These are phyloP conservation scores for Agriopis leucophaearia DNA, from an alignment of 2,888 invertebrate genomes.

Conservation along the genomic window DNA sequence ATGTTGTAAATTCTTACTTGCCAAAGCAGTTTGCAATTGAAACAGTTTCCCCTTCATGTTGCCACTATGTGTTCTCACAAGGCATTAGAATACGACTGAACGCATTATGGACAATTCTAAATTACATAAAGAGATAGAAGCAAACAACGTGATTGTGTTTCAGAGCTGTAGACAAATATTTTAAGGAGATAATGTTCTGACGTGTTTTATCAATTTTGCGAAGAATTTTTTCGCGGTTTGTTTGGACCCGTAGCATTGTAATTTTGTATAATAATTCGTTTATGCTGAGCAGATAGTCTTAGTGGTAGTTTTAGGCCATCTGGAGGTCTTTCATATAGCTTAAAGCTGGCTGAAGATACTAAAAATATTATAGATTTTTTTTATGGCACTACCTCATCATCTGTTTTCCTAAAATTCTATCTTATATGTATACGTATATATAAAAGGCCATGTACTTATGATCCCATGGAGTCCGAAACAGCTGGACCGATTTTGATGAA, in stretches of 20 bases:
- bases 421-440: too few relatives aligned
- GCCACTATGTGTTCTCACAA: constrained; percentile 6
- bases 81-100: constrained; percentile 22
- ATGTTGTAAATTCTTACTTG: constrained; percentile 43
- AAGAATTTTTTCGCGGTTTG: background rate
- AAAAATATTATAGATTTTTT: too few relatives aligned
- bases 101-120: constrained; percentile 33
- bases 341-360: too few relatives aligned
- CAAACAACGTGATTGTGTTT: constrained; percentile 35
- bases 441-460: too few relatives aligned
- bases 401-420: too few relatives aligned
- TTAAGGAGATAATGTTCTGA: constrained; percentile 34
- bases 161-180: constrained; percentile 37
- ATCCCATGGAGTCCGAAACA: too few relatives aligned
- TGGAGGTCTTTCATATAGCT: too few relatives aligned
- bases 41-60: constrained; percentile 49
- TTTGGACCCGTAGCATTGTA: constrained; percentile 5
- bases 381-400: too few relatives aligned
- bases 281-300: too few relatives aligned
- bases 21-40: constrained; percentile 48
- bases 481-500: too few relatives aligned
- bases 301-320: too few relatives aligned
- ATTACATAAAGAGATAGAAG: constrained; percentile 36
- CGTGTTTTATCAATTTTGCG: constrained; percentile 27
- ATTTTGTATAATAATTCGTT: background rate